phyloP scores from a whole-genome alignment of 64 coral and sea anemone genomes.

The Pocillopora damicornis region DNA sequence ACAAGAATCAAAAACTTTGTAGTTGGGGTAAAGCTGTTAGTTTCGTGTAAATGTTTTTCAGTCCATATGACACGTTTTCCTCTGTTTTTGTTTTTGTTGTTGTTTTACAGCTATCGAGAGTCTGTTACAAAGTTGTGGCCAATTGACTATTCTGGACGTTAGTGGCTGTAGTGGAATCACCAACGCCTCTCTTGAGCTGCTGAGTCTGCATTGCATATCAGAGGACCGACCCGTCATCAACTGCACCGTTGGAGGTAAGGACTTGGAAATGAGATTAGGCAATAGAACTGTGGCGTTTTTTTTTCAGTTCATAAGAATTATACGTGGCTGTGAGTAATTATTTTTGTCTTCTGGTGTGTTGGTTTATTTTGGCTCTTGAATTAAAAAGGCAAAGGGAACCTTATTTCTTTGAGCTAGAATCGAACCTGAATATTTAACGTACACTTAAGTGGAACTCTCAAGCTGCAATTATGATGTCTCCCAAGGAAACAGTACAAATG shows the following conservation, averaged over 20 bases:
- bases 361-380: too few species aligned
- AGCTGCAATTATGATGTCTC: too few species aligned
- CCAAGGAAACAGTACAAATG: too few species aligned
- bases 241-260: slow-evolving; percentile 56
- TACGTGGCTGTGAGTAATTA: not conserved
- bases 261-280: not conserved
- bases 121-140: slow-evolving; percentile 17
- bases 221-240: slow-evolving; percentile 25
- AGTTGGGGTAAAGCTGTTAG: not conserved
- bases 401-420: too few species aligned
- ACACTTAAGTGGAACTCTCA: too few species aligned
- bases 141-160: slow-evolving; percentile 26
- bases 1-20: too few species aligned
- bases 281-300: not conserved
- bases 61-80: not conserved
- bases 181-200: slow-evolving; percentile 14
- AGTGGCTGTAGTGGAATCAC: slow-evolving; percentile 46
- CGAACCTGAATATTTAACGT: too few species aligned
- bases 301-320: too few species aligned
- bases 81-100: not conserved
- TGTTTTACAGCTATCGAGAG: slow-evolving; percentile 18
- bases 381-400: too few species aligned
- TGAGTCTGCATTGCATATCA: slow-evolving; percentile 18
- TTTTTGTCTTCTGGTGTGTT: too few species aligned
- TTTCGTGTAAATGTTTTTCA: not conserved